Conservation (phyloP, 2,113 vertebrate species). For the Phyllostomus hastatus region DNA sequence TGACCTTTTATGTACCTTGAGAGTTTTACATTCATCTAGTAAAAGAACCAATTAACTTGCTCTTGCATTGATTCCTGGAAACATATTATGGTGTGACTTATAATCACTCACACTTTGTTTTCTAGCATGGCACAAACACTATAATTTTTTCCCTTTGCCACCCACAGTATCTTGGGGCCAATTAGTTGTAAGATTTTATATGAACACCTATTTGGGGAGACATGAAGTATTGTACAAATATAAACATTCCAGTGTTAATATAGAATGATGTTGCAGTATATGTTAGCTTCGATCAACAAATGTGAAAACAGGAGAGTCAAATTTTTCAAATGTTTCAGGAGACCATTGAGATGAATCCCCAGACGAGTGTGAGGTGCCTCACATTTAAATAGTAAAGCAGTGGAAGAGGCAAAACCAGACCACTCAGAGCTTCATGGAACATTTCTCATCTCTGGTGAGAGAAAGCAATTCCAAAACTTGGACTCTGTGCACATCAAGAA, state of each 20-base stretch:
- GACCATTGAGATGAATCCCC: not conserved
- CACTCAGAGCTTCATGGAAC: not conserved
- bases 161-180: not conserved
- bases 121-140: not conserved
- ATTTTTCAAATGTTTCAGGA: not conserved
- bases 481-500: not conserved
- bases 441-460: not conserved
- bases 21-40: slow-evolving; percentile 21
- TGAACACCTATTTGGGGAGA: slow-evolving; percentile 16
- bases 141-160: not conserved
- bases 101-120: slow-evolving; percentile 33
- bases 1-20: not conserved
- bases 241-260: not conserved
- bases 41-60: slow-evolving; percentile 7
- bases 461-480: slow-evolving; percentile 23
- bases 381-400: not conserved
- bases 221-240: not conserved
- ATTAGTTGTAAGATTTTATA: slow-evolving; percentile 20
- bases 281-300: not conserved
- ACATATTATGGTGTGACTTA: not conserved
- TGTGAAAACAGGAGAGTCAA: not conserved
- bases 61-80: slow-evolving; percentile 36
- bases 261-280: not conserved
- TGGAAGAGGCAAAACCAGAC: not conserved
- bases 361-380: not conserved